Conservation (phyloP, 1,140 invertebrate genomes). For the Meloidogyne hapla region DNA sequence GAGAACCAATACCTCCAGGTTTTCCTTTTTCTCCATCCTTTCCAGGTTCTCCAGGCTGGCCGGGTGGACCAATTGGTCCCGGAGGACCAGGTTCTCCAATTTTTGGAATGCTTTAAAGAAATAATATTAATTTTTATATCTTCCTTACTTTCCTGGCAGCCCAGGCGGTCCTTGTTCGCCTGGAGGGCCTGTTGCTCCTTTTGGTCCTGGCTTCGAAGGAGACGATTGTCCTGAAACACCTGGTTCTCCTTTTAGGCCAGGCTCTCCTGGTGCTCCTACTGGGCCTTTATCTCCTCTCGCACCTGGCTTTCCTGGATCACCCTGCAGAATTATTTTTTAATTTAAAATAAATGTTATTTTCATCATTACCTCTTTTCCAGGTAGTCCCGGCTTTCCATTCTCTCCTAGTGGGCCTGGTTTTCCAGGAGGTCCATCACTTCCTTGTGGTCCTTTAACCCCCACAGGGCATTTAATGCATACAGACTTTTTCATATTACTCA, state of each 20-base stretch:
- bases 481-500: neutral
- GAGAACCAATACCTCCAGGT: conserved; percentile 27
- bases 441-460: neutral
- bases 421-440: conserved; percentile 33
- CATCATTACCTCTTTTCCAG: neutral
- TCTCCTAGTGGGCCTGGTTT: conserved; percentile 29
- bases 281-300: conserved; percentile 17
- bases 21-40: conserved; percentile 25
- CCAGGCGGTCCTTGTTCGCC: conserved; percentile 18
- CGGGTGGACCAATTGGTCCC: conserved; percentile 29
- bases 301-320: conserved; percentile 36
- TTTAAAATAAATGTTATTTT: conserved; percentile 23
- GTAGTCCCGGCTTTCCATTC: conserved; percentile 10
- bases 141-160: neutral
- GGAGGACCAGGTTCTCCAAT: conserved; percentile 19
- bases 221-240: conserved; percentile 38
- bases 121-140: neutral
- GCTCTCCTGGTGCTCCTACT: conserved; percentile 25
- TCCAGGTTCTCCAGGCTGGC: conserved; percentile 25
- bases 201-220: conserved; percentile 26
- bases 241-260: conserved; percentile 24
- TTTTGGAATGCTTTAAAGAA: neutral
- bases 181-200: conserved; percentile 23
- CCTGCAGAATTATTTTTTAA: conserved; percentile 35
- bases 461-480: neutral